These are phyloP conservation scores for Tetheella fluctuosa DNA, from an alignment of 2,888 invertebrate genomes.

Conservation along the genomic window DNA sequence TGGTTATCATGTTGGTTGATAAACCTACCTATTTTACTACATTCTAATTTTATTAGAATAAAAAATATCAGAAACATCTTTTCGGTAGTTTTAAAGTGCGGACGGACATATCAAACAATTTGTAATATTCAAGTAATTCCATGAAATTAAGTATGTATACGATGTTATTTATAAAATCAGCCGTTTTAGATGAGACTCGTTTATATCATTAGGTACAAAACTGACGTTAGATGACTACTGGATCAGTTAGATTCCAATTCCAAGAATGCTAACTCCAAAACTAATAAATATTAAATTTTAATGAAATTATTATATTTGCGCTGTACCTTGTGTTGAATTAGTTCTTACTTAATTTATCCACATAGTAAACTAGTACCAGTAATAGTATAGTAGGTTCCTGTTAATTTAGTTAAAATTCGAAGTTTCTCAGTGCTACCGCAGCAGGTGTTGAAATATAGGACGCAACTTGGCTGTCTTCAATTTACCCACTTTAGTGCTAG, in stretches of 20 bases:
- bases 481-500: constrained; percentile 51
- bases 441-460: constrained; percentile 64
- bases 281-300: background rate
- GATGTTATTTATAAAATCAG: background rate
- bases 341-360: constrained; percentile 56
- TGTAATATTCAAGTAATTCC: background rate
- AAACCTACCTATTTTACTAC: no score
- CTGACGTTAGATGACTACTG: background rate
- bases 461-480: constrained; percentile 56
- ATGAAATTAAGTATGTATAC: background rate
- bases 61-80: no score
- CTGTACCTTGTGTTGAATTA: constrained; percentile 43
- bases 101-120: no score
- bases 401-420: constrained; percentile 59
- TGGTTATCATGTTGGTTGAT: no score
- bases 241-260: background rate
- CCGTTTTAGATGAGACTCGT: no score
- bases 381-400: constrained; percentile 54
- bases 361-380: constrained; percentile 49
- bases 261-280: background rate
- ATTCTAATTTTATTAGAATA: no score
- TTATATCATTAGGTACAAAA: background rate
- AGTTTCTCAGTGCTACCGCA: constrained; percentile 40
- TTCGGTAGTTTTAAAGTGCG: no score
- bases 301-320: constrained; percentile 16